Conservation (phyloP, 1,140 invertebrate species). For the Dendrolimus punctatus region DNA sequence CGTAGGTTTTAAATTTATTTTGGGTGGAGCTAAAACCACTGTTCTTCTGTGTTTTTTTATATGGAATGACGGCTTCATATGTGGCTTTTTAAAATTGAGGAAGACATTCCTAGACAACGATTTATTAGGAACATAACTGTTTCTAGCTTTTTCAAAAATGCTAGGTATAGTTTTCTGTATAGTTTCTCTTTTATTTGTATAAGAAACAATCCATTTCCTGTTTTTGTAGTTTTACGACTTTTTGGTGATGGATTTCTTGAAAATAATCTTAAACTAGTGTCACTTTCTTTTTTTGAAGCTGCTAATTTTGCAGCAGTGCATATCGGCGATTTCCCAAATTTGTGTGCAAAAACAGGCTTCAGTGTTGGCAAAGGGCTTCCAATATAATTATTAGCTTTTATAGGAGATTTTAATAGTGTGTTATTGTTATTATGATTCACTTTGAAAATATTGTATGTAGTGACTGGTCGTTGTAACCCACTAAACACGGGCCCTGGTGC, state of each 20-base stretch:
- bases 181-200: conserved; percentile 51
- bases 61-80: conserved; percentile 53
- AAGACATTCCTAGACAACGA: conserved; percentile 65
- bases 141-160: conserved; percentile 66
- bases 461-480: conserved; percentile 55
- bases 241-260: conserved; percentile 52
- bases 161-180: conserved; percentile 46
- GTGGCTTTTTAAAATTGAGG: conserved; percentile 65
- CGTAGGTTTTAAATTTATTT: conserved; percentile 60
- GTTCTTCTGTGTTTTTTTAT: conserved; percentile 63
- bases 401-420: conserved; percentile 52
- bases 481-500: conserved; percentile 68
- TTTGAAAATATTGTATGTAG: conserved; percentile 64
- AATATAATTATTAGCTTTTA: conserved; percentile 29
- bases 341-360: conserved; percentile 63
- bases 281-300: conserved; percentile 47
- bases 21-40: conserved; percentile 62
- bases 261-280: conserved; percentile 35
- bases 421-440: conserved; percentile 62
- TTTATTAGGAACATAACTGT: conserved; percentile 65
- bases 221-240: conserved; percentile 48
- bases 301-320: conserved; percentile 31
- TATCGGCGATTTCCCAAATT: conserved; percentile 61
- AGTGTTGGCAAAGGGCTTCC: conserved; percentile 43
- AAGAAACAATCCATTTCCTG: conserved; percentile 23